Conservation (phyloP, 2,888 invertebrate genomes). For the Cyclophora albipunctata region DNA sequence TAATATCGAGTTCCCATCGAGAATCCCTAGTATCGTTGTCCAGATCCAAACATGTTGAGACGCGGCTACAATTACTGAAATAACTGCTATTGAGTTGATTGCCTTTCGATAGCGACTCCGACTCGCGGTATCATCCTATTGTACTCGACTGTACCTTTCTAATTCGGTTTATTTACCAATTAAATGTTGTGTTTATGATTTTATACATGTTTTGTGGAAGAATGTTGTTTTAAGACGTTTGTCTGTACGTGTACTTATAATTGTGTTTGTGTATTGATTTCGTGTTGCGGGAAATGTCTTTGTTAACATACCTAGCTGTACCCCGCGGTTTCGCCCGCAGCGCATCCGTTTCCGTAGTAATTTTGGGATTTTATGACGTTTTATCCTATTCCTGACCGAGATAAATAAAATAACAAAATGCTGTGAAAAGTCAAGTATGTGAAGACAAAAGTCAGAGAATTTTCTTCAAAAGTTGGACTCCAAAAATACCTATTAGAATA, state of each 20-base stretch:
- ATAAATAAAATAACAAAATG: neutral
- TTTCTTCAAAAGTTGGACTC: no score
- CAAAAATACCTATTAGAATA: no score
- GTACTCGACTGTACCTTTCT: constrained; percentile 2
- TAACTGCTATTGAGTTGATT: constrained; percentile 25
- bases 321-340: no score
- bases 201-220: no score
- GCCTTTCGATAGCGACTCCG: constrained; percentile 7
- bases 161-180: constrained; percentile 8
- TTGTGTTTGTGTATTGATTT: neutral
- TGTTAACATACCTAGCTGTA: neutral
- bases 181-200: constrained; percentile 4
- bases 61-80: constrained; percentile 26
- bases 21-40: constrained; percentile 12
- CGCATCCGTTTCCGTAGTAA: no score
- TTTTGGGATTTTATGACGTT: no score
- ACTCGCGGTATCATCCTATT: constrained; percentile 1
- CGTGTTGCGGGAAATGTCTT: neutral
- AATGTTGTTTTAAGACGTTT: no score
- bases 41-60: constrained; percentile 17
- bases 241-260: neutral
- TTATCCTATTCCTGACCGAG: no score
- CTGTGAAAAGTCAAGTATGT: neutral
- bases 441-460: no score
- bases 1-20: neutral